These are phyloP conservation scores for Synanthedon tipuliformis DNA, from an alignment of 2,888 invertebrate species.

Conservation along the genomic window DNA sequence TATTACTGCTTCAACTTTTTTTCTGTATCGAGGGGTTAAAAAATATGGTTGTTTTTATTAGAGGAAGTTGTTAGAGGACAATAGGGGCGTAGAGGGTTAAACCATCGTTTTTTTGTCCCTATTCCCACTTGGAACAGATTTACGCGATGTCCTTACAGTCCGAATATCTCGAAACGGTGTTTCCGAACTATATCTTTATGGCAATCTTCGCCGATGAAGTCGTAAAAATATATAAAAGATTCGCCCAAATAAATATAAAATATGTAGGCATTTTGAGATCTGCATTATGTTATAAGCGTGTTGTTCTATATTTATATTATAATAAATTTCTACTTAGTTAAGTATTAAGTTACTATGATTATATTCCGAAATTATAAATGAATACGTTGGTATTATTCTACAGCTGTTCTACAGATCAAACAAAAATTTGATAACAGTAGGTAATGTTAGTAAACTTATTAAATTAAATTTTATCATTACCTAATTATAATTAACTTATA, in stretches of 20 bases:
- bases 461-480: too few relatives aligned
- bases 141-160: conserved; percentile 38
- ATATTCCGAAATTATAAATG: too few relatives aligned
- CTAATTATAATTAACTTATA: too few relatives aligned
- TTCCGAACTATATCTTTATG: conserved; percentile 37
- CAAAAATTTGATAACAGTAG: too few relatives aligned
- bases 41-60: conserved; percentile 32
- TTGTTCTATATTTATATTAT: too few relatives aligned
- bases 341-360: too few relatives aligned
- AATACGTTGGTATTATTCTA: too few relatives aligned
- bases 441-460: too few relatives aligned
- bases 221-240: neutral
- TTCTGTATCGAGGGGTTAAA: conserved; percentile 26
- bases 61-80: conserved; percentile 18
- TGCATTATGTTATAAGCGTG: too few relatives aligned
- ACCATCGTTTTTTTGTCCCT: conserved; percentile 31
- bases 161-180: conserved; percentile 29
- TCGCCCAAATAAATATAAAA: neutral
- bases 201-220: conserved; percentile 16
- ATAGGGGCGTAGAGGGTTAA: conserved; percentile 39
- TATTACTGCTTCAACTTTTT: neutral
- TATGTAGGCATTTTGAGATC: neutral
- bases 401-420: too few relatives aligned
- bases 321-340: too few relatives aligned
- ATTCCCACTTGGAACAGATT: conserved; percentile 39